Evolutionary conservation across 2,888 invertebrate species (phyloP).

Genomic region (Ptilodon capucinus): DNA sequence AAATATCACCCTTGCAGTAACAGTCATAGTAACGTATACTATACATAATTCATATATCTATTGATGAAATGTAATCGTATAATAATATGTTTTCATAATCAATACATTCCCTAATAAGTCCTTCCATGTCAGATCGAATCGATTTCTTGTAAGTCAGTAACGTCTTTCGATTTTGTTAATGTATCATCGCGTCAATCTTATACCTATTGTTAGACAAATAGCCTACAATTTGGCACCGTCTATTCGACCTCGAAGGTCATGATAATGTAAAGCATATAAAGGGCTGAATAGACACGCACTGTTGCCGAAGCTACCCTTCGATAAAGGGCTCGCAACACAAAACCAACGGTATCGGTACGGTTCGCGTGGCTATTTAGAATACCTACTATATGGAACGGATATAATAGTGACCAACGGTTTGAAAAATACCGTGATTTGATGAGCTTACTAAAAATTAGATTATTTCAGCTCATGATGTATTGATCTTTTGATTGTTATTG

Average conservation of each 20-base stretch:
- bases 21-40: no score
- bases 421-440: no score
- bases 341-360: background rate
- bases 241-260: conserved; percentile 11
- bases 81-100: no score
- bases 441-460: no score
- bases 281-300: conserved; percentile 38
- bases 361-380: background rate
- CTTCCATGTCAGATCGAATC: background rate
- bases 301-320: conserved; percentile 13
- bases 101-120: no score
- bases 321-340: background rate
- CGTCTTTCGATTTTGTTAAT: background rate
- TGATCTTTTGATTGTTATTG: no score
- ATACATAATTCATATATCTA: no score
- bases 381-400: background rate
- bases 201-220: conserved; percentile 11
- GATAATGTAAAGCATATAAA: conserved; percentile 29
- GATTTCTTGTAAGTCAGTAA: background rate
- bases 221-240: conserved; percentile 13
- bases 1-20: background rate
- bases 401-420: no score
- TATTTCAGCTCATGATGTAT: no score
- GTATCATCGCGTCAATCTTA: background rate
- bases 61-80: no score